Conservation (phyloP, 2,797 vertebrate genomes). For the Mastacembelus armatus region DNA sequence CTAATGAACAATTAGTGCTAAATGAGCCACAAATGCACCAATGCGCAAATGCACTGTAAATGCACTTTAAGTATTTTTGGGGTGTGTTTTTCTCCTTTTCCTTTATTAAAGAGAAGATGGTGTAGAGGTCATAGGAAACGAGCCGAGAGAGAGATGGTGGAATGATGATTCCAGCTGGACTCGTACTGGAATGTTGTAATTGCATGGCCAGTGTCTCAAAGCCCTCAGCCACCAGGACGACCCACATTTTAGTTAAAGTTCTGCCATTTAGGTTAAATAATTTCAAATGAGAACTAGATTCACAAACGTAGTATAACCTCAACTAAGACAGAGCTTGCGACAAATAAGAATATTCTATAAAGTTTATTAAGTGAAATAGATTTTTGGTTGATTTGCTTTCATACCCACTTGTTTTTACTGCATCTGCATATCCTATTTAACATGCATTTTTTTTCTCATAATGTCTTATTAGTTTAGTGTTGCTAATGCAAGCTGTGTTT, state of each 20-base stretch:
- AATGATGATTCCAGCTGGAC: background rate
- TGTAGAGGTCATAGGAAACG: background rate
- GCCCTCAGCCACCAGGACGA: background rate
- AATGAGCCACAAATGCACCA: background rate
- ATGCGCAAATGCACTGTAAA: background rate
- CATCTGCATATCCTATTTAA: background rate
- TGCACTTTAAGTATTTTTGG: background rate
- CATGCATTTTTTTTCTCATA: background rate
- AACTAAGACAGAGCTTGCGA: background rate
- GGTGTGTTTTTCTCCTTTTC: background rate
- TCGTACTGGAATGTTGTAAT: background rate
- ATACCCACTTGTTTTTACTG: background rate
- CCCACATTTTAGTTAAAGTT: background rate
- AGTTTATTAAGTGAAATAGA: background rate
- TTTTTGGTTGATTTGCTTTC: background rate
- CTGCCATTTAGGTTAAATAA: background rate
- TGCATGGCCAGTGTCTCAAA: background rate
- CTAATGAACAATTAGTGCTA: slow-evolving; percentile 4
- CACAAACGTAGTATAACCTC: no score
- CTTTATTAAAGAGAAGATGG: background rate
- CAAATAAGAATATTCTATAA: no score
- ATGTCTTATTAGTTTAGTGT: background rate
- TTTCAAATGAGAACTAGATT: background rate
- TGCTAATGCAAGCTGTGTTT: no score
- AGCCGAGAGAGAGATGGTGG: background rate